A percentile compares a stretch with the other conserved stretches of the same genome.
Evolutionary conservation across 2,888 invertebrate species (phyloP).

Genomic region (Herminia tarsipennalis): DNA sequence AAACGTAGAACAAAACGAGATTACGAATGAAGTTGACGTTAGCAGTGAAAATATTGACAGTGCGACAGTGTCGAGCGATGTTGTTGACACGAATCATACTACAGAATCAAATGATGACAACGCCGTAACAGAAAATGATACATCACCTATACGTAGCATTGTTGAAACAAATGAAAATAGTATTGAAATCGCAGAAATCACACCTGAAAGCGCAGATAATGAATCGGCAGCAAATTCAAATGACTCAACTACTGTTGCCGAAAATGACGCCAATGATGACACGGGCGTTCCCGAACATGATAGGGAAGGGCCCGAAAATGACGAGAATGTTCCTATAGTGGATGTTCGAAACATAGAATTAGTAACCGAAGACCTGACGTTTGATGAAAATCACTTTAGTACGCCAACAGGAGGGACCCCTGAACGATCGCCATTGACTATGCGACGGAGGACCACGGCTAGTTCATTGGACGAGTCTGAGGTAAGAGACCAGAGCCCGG

Average conservation of each 20-base stretch:
- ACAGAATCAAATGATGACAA: constrained; percentile 17
- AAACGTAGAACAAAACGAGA: constrained; percentile 24
- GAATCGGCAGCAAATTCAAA: constrained; percentile 32
- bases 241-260: not conserved
- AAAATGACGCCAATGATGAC: constrained; percentile 1
- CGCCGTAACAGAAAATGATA: not conserved
- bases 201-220: constrained; percentile 15
- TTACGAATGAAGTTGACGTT: constrained; percentile 17
- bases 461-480: constrained; percentile 77
- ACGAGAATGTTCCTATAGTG: constrained; percentile 13
- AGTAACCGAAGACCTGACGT: constrained; percentile 58
- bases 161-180: constrained; percentile 18
- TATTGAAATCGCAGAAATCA: constrained; percentile 1
- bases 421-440: constrained; percentile 48
- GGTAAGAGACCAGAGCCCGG: constrained; percentile 67
- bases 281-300: constrained; percentile 29
- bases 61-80: not conserved
- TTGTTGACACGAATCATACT: not conserved
- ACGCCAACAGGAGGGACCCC: constrained; percentile 75
- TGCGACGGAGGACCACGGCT: constrained; percentile 59
- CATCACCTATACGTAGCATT: constrained; percentile 6
- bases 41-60: constrained; percentile 16
- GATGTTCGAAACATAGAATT: constrained; percentile 44
- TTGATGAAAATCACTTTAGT: constrained; percentile 83
- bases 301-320: constrained; percentile 23